phyloP scores from a whole-genome alignment of 2,797 vertebrate genomes.

The Chelon auratus region DNA sequence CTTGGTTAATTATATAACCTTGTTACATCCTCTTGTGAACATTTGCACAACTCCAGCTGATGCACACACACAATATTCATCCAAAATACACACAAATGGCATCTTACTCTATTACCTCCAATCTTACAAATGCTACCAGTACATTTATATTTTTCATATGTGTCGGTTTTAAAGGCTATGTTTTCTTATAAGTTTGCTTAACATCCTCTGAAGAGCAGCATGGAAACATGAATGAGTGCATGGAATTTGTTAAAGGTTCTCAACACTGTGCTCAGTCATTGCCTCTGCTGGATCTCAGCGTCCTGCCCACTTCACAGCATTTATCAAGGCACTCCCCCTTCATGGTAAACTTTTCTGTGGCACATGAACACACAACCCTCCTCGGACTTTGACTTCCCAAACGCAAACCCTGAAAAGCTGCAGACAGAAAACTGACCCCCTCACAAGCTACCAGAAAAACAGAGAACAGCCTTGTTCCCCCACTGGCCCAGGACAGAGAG shows the following conservation, averaged over 20 bases:
- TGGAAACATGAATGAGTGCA: constrained; percentile 25
- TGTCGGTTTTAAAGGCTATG: not conserved
- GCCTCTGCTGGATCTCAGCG: constrained; percentile 26
- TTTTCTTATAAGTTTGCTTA: not conserved
- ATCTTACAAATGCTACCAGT: too few species aligned
- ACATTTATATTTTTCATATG: too few species aligned
- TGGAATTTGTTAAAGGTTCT: constrained; percentile 27
- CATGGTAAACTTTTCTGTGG: constrained; percentile 70
- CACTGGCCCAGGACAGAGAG: constrained; percentile 26
- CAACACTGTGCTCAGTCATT: constrained; percentile 64
- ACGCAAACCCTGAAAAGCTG: constrained; percentile 46
- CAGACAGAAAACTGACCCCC: constrained; percentile 36
- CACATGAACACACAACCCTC: constrained; percentile 61
- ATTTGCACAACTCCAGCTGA: constrained; percentile 20
- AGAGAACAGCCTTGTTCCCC: constrained; percentile 72
- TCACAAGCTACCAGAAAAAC: constrained; percentile 43
- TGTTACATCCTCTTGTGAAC: not conserved
- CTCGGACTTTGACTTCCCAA: constrained; percentile 44
- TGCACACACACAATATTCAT: constrained; percentile 1
- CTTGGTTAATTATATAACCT: constrained; percentile 5
- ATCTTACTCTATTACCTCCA: not conserved
- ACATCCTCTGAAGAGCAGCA: constrained; percentile 8
- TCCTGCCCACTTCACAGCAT: constrained; percentile 65
- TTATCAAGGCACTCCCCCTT: constrained; percentile 58
- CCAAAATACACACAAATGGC: not conserved